Conservation (phyloP, 2,888 invertebrate species). For the Leistus spinibarbis region DNA sequence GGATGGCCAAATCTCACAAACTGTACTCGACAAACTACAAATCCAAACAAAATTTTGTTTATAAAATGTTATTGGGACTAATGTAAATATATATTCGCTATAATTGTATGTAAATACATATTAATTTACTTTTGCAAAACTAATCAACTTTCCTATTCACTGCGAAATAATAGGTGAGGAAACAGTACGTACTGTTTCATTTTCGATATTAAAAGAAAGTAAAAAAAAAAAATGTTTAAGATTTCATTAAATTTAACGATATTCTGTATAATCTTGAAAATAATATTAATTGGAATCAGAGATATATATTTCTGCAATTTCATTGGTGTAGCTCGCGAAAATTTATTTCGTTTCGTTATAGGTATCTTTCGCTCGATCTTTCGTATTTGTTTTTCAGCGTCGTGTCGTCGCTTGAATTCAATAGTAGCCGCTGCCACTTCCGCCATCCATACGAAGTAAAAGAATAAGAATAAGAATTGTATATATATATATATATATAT, state of each 20-base stretch:
- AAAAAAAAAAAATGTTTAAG: no score
- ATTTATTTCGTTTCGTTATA: not conserved
- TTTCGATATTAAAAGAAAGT: no score
- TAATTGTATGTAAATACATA: not conserved
- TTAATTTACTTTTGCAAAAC: conserved; percentile 1
- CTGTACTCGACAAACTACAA: not conserved
- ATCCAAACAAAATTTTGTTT: not conserved
- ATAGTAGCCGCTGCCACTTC: not conserved
- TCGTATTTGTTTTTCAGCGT: not conserved
- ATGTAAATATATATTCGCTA: conserved; percentile 6
- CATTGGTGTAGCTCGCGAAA: no score
- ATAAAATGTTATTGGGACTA: not conserved
- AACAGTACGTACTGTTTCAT: no score
- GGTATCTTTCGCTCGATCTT: not conserved
- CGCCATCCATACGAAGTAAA: not conserved
- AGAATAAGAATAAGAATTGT: not conserved
- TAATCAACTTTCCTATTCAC: no score
- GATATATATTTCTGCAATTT: no score
- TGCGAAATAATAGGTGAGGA: no score
- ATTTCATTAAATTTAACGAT: no score
- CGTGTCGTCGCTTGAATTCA: not conserved
- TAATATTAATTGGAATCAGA: no score
- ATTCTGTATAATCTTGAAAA: no score
- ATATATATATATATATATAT: no score
- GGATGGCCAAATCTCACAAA: not conserved